These are phyloP conservation scores for Hiodon tergisus DNA, from an alignment of 2,113 vertebrate species.

Conservation along the genomic window DNA sequence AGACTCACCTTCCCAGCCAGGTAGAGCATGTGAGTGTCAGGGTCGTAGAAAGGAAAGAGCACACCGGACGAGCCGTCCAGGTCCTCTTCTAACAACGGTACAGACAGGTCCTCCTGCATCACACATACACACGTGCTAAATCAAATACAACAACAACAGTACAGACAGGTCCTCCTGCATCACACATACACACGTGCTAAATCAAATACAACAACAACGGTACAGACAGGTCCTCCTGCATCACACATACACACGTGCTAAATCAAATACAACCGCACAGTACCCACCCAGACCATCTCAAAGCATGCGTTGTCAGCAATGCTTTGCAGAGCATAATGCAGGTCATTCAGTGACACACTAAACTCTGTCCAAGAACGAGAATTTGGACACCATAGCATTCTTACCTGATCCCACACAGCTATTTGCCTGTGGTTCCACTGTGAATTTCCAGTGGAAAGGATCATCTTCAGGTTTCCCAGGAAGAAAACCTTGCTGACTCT, in stretches of 20 bases:
- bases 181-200: neutral
- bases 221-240: conserved; percentile 80
- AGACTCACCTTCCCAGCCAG: conserved; percentile 82
- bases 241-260: conserved; percentile 12
- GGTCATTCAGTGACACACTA: no score
- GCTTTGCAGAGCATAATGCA: no score
- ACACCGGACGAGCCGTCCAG: conserved; percentile 82
- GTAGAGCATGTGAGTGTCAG: conserved; percentile 83
- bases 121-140: conserved; percentile 11
- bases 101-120: conserved; percentile 78
- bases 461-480: conserved; percentile 72
- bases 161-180: neutral
- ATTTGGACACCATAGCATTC: neutral
- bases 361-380: no score
- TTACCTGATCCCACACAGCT: conserved; percentile 82
- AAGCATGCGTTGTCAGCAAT: neutral
- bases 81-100: conserved; percentile 82
- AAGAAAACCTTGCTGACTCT: conserved; percentile 79
- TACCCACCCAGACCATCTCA: neutral
- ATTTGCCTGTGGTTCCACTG: conserved; percentile 89
- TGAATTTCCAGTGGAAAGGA: conserved; percentile 83
- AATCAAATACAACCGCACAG: neutral
- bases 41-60: conserved; percentile 85
- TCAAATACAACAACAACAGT: neutral
- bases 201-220: conserved; percentile 58